Evolutionary conservation across 2,113 vertebrate species (phyloP).

Genomic region (Sigmodon hispidus): DNA sequence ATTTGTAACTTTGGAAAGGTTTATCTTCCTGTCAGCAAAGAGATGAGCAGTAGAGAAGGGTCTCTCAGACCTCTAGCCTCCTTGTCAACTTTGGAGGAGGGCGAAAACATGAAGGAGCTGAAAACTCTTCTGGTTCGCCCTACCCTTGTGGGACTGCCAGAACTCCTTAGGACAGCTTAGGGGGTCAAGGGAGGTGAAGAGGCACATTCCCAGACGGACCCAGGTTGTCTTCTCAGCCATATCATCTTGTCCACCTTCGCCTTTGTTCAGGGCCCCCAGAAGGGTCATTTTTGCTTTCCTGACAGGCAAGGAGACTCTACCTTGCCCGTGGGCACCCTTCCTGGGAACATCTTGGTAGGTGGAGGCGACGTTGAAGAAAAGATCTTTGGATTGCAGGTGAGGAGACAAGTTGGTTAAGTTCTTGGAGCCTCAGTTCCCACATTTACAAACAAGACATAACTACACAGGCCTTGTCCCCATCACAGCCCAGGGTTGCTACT

Average conservation of each 20-base stretch:
- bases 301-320: not conserved
- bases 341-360: not conserved
- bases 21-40: slow-evolving; percentile 17
- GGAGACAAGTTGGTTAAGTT: not conserved
- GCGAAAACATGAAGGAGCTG: not conserved
- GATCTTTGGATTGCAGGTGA: not conserved
- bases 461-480: not conserved
- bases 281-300: not conserved
- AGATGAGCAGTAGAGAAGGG: not conserved
- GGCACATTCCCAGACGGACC: not conserved
- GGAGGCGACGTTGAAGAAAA: not conserved
- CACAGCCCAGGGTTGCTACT: not conserved
- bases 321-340: not conserved
- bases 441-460: slow-evolving; percentile 16
- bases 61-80: not conserved
- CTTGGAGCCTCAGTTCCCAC: not conserved
- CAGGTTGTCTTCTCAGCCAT: not conserved
- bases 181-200: not conserved
- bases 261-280: not conserved
- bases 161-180: not conserved
- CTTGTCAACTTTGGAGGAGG: slow-evolving; percentile 4
- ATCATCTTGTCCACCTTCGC: not conserved
- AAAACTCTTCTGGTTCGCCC: not conserved
- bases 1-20: slow-evolving; percentile 19
- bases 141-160: not conserved